phyloP scores from a whole-genome alignment of 2,797 vertebrate species.

The Muraenolepis orangiensis region DNA sequence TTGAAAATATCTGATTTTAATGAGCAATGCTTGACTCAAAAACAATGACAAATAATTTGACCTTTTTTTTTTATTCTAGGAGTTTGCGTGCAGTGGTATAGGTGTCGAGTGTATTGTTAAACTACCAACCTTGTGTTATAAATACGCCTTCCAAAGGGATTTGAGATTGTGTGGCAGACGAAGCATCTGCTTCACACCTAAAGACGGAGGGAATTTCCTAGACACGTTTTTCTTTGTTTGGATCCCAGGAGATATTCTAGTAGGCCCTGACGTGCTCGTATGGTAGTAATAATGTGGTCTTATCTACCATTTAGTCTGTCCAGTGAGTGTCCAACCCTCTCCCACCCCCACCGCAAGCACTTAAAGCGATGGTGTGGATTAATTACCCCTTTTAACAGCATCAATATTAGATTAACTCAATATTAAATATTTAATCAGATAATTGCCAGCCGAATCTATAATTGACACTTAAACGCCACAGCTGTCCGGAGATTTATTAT shows the following conservation, averaged over 20 bases:
- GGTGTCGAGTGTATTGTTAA: too few species aligned
- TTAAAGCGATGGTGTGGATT: conserved; percentile 5
- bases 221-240: neutral
- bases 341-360: neutral
- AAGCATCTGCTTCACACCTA: neutral
- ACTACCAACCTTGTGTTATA: too few species aligned
- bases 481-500: neutral
- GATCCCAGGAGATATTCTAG: neutral
- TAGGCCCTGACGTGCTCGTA: neutral
- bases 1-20: neutral
- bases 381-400: conserved; percentile 48
- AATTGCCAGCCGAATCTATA: conserved; percentile 26
- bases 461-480: conserved; percentile 2
- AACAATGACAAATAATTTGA: neutral
- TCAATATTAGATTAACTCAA: conserved; percentile 45
- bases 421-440: conserved; percentile 57
- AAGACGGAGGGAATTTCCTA: neutral
- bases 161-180: neutral
- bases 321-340: neutral
- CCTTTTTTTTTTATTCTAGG: too few species aligned
- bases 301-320: neutral
- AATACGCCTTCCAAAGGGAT: too few species aligned
- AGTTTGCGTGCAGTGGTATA: neutral
- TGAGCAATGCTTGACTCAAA: neutral
- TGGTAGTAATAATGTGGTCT: neutral